Evolutionary conservation across 2,113 vertebrate genomes (phyloP).

Genomic region (Chrysochloris asiatica): DNA sequence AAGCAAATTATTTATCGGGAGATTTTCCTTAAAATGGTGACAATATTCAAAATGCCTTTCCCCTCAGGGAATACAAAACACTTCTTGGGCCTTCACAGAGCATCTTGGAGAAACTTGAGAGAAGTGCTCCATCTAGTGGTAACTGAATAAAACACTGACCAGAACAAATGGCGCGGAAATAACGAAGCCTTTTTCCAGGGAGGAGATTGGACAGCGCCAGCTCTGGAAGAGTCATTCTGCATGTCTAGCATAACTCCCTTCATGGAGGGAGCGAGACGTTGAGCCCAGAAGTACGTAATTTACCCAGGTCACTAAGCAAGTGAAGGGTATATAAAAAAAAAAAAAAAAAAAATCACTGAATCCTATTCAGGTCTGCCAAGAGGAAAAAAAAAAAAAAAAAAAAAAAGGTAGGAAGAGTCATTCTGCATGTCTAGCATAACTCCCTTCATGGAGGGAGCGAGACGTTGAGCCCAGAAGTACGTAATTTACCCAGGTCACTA

Average conservation of each 20-base stretch:
- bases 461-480: not conserved
- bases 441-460: accelerated
- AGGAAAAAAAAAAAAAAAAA: too few relatives aligned
- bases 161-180: not conserved
- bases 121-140: conserved; percentile 68
- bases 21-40: not conserved
- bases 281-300: not conserved
- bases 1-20: not conserved
- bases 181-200: not conserved
- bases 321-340: not conserved
- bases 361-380: too few relatives aligned
- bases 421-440: too few relatives aligned
- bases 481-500: not conserved
- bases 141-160: not conserved
- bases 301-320: not conserved
- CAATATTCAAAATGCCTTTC: not conserved
- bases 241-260: too few relatives aligned
- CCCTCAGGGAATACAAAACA: accelerated
- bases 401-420: accelerated
- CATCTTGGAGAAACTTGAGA: not conserved
- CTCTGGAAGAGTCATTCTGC: too few relatives aligned
- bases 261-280: accelerated
- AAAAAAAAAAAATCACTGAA: too few relatives aligned
- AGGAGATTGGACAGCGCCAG: accelerated
- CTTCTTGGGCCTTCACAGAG: not conserved